A percentile compares a stretch with the other conserved stretches of the same genome.
Conservation (phyloP, 2,888 invertebrate species). For the Cartodere bifasciata region DNA sequence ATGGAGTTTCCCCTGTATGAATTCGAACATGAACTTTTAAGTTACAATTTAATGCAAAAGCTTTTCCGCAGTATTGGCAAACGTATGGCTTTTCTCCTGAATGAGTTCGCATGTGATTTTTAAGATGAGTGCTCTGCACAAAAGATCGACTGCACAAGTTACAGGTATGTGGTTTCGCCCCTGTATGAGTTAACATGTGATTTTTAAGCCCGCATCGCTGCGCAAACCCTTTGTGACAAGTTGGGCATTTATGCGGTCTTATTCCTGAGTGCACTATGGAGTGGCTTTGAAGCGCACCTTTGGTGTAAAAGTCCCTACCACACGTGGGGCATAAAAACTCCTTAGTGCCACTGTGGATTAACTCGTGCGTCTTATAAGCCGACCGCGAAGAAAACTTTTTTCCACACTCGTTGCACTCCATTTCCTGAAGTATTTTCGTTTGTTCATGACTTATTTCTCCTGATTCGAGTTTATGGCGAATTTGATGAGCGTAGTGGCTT, state of each 20-base stretch:
- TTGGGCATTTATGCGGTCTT: constrained; percentile 23
- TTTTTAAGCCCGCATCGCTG: constrained; percentile 24
- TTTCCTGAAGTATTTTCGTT: constrained; percentile 7
- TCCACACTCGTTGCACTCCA: constrained; percentile 11
- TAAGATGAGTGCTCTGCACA: constrained; percentile 24
- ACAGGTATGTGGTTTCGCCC: constrained; percentile 30
- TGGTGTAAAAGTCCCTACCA: constrained; percentile 20
- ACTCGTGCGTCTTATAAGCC: constrained; percentile 15
- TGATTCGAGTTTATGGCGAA: constrained; percentile 7
- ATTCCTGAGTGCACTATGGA: constrained; percentile 25
- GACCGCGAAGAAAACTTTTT: constrained; percentile 14
- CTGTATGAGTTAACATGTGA: constrained; percentile 26
- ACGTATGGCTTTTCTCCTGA: constrained; percentile 24
- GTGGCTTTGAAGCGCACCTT: constrained; percentile 20
- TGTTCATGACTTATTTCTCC: constrained; percentile 10
- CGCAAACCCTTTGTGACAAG: constrained; percentile 26
- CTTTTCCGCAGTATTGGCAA: constrained; percentile 20
- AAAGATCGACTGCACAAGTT: constrained; percentile 30
- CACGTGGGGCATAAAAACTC: constrained; percentile 19
- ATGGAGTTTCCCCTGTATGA: constrained; percentile 34
- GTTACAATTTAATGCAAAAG: constrained; percentile 33
- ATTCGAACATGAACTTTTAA: constrained; percentile 33
- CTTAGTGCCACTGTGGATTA: constrained; percentile 18
- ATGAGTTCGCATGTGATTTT: constrained; percentile 24
- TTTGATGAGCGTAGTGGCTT: constrained; percentile 8